Conservation (phyloP, 2,797 vertebrate species). For the Brachymystax lenok region DNA sequence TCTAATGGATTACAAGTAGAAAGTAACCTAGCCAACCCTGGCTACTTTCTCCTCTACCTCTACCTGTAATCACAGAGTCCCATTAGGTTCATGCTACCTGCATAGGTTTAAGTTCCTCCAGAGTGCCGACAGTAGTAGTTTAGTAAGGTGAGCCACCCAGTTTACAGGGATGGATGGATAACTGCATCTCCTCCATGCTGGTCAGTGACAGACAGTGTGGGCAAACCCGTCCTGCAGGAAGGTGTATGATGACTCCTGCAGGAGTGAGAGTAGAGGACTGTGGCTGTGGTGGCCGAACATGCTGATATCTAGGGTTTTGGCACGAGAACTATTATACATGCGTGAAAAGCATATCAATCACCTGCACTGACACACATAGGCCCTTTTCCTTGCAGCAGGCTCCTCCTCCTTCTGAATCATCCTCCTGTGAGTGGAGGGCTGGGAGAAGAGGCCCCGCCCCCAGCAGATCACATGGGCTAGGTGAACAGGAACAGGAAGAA, state of each 20-base stretch:
- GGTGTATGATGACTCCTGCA: neutral
- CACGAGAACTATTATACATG: neutral
- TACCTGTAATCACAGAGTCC: neutral
- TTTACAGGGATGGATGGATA: neutral
- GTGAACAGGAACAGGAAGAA: neutral
- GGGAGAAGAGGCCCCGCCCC: neutral
- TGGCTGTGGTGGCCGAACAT: neutral
- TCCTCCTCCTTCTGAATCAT: neutral
- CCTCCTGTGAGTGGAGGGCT: neutral
- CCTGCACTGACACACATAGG: neutral
- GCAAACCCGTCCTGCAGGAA: neutral
- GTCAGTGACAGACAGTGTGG: neutral
- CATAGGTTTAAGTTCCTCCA: neutral
- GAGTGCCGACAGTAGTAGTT: neutral
- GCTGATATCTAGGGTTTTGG: neutral
- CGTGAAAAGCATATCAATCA: neutral
- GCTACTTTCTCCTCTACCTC: neutral
- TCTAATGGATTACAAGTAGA: too few species aligned
- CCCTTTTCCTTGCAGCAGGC: neutral
- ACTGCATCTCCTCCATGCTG: neutral
- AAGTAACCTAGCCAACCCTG: too few species aligned
- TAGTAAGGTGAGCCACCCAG: neutral
- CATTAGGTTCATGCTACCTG: neutral
- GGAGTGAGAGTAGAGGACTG: neutral
- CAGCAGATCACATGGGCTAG: conserved; percentile 5